Conservation (phyloP, 2,888 invertebrate species). For the Aquatica leii region DNA sequence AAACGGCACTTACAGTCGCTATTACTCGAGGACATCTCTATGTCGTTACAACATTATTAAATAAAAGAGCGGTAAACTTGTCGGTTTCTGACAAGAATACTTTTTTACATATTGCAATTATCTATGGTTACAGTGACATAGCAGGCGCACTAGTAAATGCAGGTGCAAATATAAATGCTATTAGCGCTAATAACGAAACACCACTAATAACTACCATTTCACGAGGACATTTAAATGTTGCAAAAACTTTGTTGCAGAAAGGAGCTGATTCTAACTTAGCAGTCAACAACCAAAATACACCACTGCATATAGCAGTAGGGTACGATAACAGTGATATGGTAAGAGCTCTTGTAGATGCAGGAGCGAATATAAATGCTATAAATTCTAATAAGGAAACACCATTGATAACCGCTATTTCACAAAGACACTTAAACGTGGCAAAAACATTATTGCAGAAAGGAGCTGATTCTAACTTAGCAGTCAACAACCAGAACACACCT, state of each 20-base stretch:
- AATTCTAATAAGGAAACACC: too few species aligned
- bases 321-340: background rate
- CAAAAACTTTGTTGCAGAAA: background rate
- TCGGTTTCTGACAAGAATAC: background rate
- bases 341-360: background rate
- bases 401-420: too few species aligned
- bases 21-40: background rate
- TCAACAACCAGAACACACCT: background rate
- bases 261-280: background rate
- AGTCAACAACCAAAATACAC: background rate
- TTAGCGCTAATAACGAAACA: background rate
- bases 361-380: background rate
- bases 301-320: background rate
- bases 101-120: background rate
- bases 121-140: background rate
- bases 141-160: background rate
- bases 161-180: background rate
- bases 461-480: too few species aligned
- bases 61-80: background rate
- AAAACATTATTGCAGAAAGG: too few species aligned
- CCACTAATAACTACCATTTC: background rate
- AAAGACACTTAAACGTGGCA: too few species aligned
- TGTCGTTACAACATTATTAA: background rate
- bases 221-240: background rate
- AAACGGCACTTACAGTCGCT: background rate